Evolutionary conservation across 2,888 invertebrate species (phyloP).

Genomic region (Lottia gigantea): DNA sequence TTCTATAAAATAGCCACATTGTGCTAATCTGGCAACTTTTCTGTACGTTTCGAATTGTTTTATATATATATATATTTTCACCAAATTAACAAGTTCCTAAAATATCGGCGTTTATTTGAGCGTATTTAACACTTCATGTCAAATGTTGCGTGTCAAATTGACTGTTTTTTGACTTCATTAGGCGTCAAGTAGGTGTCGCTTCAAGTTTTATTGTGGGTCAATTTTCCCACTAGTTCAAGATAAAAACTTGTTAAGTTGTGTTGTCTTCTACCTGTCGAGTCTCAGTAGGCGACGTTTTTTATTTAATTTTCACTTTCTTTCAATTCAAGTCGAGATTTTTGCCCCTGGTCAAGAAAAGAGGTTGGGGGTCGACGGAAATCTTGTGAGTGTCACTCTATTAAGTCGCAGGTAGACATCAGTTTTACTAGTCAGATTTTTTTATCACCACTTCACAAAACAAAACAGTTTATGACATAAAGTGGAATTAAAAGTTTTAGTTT

Average conservation of each 20-base stretch:
- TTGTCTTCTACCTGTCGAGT: no score
- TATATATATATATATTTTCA: no score
- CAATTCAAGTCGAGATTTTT: background rate
- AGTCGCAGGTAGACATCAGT: no score
- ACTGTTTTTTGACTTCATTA: background rate
- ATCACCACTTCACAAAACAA: no score
- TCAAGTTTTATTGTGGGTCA: background rate
- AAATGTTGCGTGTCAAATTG: background rate
- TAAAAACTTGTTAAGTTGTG: background rate
- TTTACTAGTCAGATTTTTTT: no score
- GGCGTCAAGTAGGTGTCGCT: background rate
- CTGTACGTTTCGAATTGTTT: no score
- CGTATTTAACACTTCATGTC: background rate
- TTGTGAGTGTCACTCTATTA: no score
- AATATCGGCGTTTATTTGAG: background rate
- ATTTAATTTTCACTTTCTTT: background rate
- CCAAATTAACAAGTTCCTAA: no score
- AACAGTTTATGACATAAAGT: no score
- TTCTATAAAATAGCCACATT: no score
- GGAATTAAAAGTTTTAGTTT: no score
- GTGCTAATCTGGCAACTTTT: no score
- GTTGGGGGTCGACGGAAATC: background rate
- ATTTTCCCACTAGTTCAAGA: constrained; percentile 4
- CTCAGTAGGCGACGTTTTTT: background rate
- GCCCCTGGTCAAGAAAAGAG: background rate